These are phyloP conservation scores for Eptatretus atami DNA, from an alignment of 2,797 vertebrate species.

Conservation along the genomic window DNA sequence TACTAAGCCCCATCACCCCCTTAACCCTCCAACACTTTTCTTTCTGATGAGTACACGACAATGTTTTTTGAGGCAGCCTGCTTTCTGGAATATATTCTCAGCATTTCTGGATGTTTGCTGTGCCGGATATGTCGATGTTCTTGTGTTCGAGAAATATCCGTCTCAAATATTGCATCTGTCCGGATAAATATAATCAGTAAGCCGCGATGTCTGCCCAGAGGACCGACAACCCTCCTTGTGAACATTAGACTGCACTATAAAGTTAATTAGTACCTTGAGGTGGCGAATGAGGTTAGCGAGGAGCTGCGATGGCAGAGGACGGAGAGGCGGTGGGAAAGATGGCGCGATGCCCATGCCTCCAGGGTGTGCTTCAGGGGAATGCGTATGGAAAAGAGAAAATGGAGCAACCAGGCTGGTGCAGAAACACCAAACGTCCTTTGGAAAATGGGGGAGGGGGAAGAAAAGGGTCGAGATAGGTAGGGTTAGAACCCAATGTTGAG, in stretches of 20 bases:
- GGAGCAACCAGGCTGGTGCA: constrained; percentile 53
- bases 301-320: too few relatives aligned
- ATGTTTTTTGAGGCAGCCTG: too few relatives aligned
- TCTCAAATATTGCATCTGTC: constrained; percentile 26
- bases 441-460: background rate
- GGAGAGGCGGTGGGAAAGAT: too few relatives aligned
- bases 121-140: constrained; percentile 39
- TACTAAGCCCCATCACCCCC: too few relatives aligned
- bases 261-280: too few relatives aligned
- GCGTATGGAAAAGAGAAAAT: constrained; percentile 36
- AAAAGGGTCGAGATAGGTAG: background rate
- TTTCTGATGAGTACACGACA: too few relatives aligned
- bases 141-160: constrained; percentile 23
- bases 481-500: background rate
- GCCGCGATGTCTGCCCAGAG: too few relatives aligned
- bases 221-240: too few relatives aligned
- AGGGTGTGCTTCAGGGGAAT: constrained; percentile 59
- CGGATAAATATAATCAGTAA: too few relatives aligned
- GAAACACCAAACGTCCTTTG: constrained; percentile 43
- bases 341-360: constrained; percentile 27
- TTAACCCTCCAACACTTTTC: too few relatives aligned
- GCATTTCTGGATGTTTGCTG: constrained; percentile 67
- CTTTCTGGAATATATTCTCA: constrained; percentile 46
- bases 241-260: too few relatives aligned
- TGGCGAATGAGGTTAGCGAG: too few relatives aligned